Base-by-base conservation (phyloP, 2,888 invertebrate genomes). In the Luffia ferchaultella region DNA sequence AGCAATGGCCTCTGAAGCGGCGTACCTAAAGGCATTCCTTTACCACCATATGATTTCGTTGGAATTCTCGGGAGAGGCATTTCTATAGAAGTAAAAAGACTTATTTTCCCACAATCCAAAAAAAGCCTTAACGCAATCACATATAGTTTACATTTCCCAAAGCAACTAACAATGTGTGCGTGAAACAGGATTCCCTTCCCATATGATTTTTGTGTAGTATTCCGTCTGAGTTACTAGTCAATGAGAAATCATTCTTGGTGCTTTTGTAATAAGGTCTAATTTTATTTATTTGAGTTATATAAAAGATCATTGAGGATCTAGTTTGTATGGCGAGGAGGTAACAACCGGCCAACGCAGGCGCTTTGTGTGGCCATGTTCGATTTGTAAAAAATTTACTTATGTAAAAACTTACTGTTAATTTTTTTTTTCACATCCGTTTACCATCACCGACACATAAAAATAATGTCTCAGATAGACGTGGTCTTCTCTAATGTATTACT, bases 161-260 rank as follows among this genome's bases (percentile, higher is more conserved):
- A 30, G 42, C 16, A 18, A 20, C 48, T 54, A 50, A 51, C 52
- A 20, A 48, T 49, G 30, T 20, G 16, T 20, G 55, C 64, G 64
- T 55, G 60, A 68, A 77, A 77, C 77, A 71, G 75, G 77, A 77
- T 76, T 73, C 59, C 65, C 65, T 71, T 74, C 76, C 76, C 77
- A 78, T 77, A 78, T 77, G 77, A 77, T 76, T 76, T 76, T 71
- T 74, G 76, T 76, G 68, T 73, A 67, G 68, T 75, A 78, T 77
- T 76, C 75, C 76, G 63, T 67, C 64, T 17, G 16, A 30, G 15
- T 7, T 2, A 3, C 60, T 57, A 49, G 55, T 51, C 48, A 44
- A 16, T 46, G 17, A 16, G 18, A 51, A 53, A 19, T 48, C 45
- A 62, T 57, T 62, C 56, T 65, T 19, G 46, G 47, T 54, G 58